A percentile compares a stretch with the other conserved stretches of the same genome.
Evolutionary conservation across 64 coral and sea anemone genomes (phyloP).

Genomic region (Orbicella faveolata): DNA sequence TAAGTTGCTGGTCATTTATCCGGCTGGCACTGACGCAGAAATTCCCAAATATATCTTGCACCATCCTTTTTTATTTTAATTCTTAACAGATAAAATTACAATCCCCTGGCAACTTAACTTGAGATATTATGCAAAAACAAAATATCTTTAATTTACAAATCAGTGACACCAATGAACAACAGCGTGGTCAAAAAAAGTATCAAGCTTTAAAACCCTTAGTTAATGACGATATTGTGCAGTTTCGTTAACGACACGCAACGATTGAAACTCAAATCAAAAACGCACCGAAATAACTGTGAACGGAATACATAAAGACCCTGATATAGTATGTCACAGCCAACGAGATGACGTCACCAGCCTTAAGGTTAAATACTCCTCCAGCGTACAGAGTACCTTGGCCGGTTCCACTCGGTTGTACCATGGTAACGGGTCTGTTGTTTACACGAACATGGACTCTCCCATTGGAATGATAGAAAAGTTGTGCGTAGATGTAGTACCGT

Average conservation of each 20-base stretch:
- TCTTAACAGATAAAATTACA: too few relatives aligned
- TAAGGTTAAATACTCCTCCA: slow-evolving; percentile 14
- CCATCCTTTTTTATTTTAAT: too few relatives aligned
- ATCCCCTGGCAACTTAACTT: too few relatives aligned
- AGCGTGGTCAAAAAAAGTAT: too few relatives aligned
- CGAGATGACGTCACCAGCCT: neutral
- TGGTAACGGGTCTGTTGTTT: neutral
- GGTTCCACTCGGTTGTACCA: neutral
- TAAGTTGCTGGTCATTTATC: too few relatives aligned
- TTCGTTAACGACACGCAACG: neutral
- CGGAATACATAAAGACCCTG: neutral
- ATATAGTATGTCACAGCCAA: neutral
- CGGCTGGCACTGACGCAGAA: too few relatives aligned
- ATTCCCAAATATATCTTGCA: too few relatives aligned
- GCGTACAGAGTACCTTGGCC: neutral
- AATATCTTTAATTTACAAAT: too few relatives aligned
- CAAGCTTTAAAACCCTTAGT: too few relatives aligned
- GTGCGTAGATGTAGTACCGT: slow-evolving; percentile 18
- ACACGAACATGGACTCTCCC: neutral
- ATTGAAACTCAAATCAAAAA: neutral
- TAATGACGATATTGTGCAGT: neutral
- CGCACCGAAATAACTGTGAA: slow-evolving; percentile 19
- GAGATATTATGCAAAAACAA: too few relatives aligned
- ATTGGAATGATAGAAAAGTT: neutral
- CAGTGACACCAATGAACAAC: too few relatives aligned